These are phyloP conservation scores for Acrocephalus arundinaceus DNA, from an alignment of 2,113 vertebrate species.

Conservation along the genomic window DNA sequence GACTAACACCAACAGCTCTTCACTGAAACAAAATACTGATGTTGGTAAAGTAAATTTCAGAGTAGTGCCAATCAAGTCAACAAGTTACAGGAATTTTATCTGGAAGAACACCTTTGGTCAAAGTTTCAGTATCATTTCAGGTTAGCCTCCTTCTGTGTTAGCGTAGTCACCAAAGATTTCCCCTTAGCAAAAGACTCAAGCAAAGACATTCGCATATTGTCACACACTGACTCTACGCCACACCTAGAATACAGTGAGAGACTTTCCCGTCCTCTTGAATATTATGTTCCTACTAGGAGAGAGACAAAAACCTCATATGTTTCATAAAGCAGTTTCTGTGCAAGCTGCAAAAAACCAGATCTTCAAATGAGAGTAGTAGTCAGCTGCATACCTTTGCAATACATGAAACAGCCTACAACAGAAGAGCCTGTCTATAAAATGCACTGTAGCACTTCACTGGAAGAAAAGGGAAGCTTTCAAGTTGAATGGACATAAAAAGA, in stretches of 20 bases:
- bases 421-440: background rate
- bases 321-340: background rate
- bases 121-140: background rate
- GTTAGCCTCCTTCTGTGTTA: background rate
- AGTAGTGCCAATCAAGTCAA: background rate
- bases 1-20: background rate
- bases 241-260: background rate
- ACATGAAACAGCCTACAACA: background rate
- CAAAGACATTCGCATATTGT: background rate
- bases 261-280: background rate
- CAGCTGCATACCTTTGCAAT: background rate
- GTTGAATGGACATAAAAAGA: background rate
- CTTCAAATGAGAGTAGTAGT: background rate
- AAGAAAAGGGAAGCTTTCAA: background rate
- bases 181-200: background rate
- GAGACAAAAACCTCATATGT: background rate
- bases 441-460: background rate
- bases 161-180: background rate
- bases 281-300: background rate
- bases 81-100: background rate
- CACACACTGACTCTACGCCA: background rate
- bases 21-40: background rate
- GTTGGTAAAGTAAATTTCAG: background rate
- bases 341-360: background rate
- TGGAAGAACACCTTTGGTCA: background rate